Percentiles rank a stretch among this genome's conserved stretches.
Evolutionary conservation across 1,140 invertebrate species (phyloP).

Genomic region (Brachionus asplanchnoidis): DNA sequence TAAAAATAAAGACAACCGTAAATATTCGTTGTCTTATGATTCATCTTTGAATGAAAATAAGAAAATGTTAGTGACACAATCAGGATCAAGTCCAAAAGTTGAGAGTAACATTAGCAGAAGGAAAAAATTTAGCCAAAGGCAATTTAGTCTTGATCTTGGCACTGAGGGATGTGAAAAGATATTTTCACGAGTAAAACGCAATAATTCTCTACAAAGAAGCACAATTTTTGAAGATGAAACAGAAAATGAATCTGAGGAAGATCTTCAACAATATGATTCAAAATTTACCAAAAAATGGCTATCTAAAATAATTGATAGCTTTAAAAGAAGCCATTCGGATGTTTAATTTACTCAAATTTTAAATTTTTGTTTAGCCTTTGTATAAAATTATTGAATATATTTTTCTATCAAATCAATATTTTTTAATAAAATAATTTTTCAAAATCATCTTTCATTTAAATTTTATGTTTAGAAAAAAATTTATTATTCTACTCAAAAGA

Average conservation of each 20-base stretch:
- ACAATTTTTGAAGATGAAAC: background rate
- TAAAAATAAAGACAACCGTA: background rate
- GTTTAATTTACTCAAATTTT: background rate
- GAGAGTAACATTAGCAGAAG: background rate
- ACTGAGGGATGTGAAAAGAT: background rate
- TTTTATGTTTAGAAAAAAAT: no score
- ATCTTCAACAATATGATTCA: background rate
- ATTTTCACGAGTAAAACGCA: background rate
- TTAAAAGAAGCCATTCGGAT: background rate
- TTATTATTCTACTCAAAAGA: no score
- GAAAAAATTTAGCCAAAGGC: background rate
- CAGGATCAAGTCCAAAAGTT: background rate
- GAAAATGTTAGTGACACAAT: background rate
- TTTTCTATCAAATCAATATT: background rate
- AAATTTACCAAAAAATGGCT: slow-evolving; percentile 22
- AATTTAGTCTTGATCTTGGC: slow-evolving; percentile 12
- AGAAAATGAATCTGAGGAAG: background rate
- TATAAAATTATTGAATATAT: background rate
- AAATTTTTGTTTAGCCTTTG: background rate
- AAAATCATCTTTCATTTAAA: background rate
- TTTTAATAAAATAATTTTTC: background rate
- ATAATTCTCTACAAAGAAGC: background rate
- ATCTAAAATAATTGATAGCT: background rate
- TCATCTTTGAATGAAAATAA: background rate
- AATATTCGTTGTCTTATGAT: background rate